These are phyloP conservation scores for Melitaea athalia DNA, from an alignment of 2,888 invertebrate species.

Conservation along the genomic window DNA sequence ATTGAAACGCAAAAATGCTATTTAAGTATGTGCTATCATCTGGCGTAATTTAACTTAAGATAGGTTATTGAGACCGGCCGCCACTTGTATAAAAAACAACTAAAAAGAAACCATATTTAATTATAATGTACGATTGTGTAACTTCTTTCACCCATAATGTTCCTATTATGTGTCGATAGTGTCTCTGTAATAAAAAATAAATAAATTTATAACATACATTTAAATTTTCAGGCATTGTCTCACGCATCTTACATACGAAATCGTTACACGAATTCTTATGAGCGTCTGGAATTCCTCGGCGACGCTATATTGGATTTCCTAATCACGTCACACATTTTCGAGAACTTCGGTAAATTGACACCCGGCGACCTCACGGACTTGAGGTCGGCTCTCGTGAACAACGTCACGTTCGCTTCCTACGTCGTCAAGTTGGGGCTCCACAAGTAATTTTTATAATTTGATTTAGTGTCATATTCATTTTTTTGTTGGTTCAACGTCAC, in stretches of 20 bases:
- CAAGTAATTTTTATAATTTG: conserved; percentile 82
- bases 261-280: conserved; percentile 92
- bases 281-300: conserved; percentile 94
- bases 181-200: not conserved
- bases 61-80: too few relatives aligned
- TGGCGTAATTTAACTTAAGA: too few relatives aligned
- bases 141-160: too few relatives aligned
- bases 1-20: too few relatives aligned
- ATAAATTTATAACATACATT: not conserved
- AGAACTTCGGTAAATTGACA: conserved; percentile 84
- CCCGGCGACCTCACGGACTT: conserved; percentile 96
- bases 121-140: too few relatives aligned
- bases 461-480: too few relatives aligned
- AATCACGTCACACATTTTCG: conserved; percentile 93
- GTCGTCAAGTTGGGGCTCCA: conserved; percentile 93
- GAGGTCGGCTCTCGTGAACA: conserved; percentile 97
- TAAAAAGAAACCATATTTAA: too few relatives aligned
- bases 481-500: too few relatives aligned
- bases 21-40: too few relatives aligned
- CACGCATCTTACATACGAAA: conserved; percentile 95
- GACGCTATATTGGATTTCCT: conserved; percentile 96
- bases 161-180: too few relatives aligned
- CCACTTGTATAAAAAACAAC: too few relatives aligned
- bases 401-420: conserved; percentile 95
- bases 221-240: conserved; percentile 87